Evolutionary conservation across 2,888 invertebrate genomes (phyloP).

Genomic region (Encarsia formosa): DNA sequence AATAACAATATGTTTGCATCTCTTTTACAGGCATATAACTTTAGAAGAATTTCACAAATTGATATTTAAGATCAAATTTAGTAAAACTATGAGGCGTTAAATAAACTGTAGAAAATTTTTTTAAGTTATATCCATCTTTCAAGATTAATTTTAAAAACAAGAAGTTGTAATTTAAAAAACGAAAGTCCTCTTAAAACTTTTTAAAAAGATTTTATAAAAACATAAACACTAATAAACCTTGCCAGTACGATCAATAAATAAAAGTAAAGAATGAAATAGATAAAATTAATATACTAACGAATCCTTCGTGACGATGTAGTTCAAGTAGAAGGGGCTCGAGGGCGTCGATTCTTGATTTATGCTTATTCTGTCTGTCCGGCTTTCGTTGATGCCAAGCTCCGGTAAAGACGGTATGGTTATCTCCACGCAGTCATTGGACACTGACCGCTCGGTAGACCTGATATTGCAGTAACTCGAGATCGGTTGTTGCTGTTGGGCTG

Average conservation of each 20-base stretch:
- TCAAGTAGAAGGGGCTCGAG: conserved; percentile 14
- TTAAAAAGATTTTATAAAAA: background rate
- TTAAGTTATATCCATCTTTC: too few relatives aligned
- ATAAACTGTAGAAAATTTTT: too few relatives aligned
- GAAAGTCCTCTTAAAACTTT: background rate
- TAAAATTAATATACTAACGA: conserved; percentile 5
- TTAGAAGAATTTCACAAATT: too few relatives aligned
- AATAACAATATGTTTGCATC: too few relatives aligned
- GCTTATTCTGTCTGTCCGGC: conserved; percentile 21
- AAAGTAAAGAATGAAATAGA: background rate
- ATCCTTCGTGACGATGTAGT: conserved; percentile 17
- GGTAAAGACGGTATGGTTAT: conserved; percentile 31
- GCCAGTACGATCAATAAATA: background rate
- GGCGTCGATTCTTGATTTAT: conserved; percentile 3
- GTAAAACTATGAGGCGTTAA: too few relatives aligned
- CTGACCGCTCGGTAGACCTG: background rate
- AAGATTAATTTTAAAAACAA: background rate
- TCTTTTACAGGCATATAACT: too few relatives aligned
- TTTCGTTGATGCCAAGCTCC: conserved; percentile 30
- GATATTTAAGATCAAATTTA: too few relatives aligned
- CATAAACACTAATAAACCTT: background rate
- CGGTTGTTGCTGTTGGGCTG: too few relatives aligned
- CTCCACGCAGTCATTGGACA: conserved; percentile 15
- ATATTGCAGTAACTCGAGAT: too few relatives aligned
- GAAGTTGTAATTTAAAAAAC: background rate